Evolutionary conservation across 2,797 vertebrate species (phyloP).

Genomic region (Neosalanx taihuensis): DNA sequence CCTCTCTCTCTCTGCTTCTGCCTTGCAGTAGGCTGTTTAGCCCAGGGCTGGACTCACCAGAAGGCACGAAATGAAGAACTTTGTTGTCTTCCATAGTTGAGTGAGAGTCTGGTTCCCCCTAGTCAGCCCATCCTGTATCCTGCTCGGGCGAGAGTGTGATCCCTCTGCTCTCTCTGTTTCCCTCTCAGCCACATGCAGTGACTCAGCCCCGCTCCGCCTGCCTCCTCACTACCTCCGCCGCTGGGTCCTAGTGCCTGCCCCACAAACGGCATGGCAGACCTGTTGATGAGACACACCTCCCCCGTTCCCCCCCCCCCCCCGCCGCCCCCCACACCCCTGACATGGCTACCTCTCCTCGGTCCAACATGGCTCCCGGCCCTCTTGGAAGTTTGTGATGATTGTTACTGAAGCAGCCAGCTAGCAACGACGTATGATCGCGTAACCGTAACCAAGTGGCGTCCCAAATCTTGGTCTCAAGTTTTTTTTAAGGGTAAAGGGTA

Average conservation of each 20-base stretch:
- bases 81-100: slow-evolving; percentile 79
- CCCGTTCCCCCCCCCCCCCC: background rate
- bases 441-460: too few species aligned
- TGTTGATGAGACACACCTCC: background rate
- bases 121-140: slow-evolving; percentile 83
- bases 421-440: too few species aligned
- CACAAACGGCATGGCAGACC: background rate
- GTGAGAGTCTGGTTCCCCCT: slow-evolving; percentile 59
- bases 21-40: background rate
- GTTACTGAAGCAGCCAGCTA: too few species aligned
- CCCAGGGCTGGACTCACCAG: slow-evolving; percentile 66
- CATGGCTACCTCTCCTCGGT: background rate
- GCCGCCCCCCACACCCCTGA: background rate
- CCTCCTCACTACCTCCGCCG: slow-evolving; percentile 41
- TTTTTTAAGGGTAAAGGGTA: too few species aligned
- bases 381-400: too few species aligned
- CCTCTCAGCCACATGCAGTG: slow-evolving; percentile 78
- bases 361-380: background rate
- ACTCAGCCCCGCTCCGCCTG: slow-evolving; percentile 77
- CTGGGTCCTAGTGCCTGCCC: slow-evolving; percentile 77
- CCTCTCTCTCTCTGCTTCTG: background rate
- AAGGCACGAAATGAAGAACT: slow-evolving; percentile 84
- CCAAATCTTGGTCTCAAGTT: too few species aligned
- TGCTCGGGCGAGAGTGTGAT: slow-evolving; percentile 75
- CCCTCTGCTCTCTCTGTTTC: slow-evolving; percentile 67